These are phyloP conservation scores for Temnothorax longispinosus DNA, from an alignment of 1,140 invertebrate genomes.

Conservation along the genomic window DNA sequence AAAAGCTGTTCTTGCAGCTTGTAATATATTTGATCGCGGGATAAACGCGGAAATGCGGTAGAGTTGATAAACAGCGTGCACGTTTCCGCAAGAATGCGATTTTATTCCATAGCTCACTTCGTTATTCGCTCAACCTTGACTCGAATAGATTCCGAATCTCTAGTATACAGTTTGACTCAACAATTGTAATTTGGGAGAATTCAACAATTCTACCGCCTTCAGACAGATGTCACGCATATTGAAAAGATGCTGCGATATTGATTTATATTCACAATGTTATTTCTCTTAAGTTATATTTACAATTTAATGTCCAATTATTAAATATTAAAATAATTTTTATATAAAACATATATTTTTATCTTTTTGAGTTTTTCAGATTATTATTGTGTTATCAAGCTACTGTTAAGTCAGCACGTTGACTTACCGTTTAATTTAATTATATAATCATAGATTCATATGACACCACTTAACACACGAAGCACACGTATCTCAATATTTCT, in stretches of 20 bases:
- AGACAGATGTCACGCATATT: neutral
- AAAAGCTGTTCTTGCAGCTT: neutral
- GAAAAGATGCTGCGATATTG: neutral
- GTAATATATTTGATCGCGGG: neutral
- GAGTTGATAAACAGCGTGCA: conserved; percentile 22
- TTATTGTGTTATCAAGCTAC: neutral
- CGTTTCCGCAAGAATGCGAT: conserved; percentile 42
- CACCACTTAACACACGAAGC: neutral
- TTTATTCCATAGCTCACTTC: conserved; percentile 1
- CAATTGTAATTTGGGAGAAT: neutral
- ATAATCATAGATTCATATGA: neutral
- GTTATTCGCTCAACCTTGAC: conserved; percentile 10
- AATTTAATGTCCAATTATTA: neutral
- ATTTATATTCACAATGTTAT: neutral
- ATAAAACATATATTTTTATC: neutral
- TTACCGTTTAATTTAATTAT: conserved; percentile 40
- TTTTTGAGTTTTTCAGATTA: neutral
- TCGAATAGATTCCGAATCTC: conserved; percentile 11
- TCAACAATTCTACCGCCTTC: neutral
- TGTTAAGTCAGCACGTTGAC: neutral
- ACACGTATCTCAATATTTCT: neutral
- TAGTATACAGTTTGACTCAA: neutral
- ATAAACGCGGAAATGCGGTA: conserved; percentile 12
- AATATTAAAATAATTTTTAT: neutral
- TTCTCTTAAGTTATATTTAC: neutral